Evolutionary conservation across 2,888 invertebrate genomes (phyloP).

Genomic region (Drosophila anomalata): DNA sequence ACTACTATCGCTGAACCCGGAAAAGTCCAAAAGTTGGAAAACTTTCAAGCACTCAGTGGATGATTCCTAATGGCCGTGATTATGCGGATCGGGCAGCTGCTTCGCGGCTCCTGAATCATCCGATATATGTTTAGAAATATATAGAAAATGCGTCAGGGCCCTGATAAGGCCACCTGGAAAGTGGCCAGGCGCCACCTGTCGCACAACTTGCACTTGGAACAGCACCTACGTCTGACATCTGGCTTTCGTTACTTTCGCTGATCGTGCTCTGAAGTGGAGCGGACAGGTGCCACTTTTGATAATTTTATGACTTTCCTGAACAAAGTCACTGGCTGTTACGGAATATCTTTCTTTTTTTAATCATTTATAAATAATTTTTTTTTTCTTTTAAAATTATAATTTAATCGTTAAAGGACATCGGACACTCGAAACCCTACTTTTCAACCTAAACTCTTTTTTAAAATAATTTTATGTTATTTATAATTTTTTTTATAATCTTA

Average conservation of each 20-base stretch:
- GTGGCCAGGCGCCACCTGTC: neutral
- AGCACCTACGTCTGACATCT: neutral
- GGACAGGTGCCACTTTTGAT: neutral
- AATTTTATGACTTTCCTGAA: neutral
- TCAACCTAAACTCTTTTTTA: no score
- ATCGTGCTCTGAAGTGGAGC: neutral
- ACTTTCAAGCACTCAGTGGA: neutral
- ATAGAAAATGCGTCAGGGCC: neutral
- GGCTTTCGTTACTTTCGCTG: neutral
- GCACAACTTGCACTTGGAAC: neutral
- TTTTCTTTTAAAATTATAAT: no score
- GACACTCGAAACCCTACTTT: no score
- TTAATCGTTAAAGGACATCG: no score
- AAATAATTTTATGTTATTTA: no score
- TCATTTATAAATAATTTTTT: no score
- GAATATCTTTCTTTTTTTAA: neutral
- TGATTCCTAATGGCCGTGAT: neutral
- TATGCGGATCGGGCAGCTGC: conserved; percentile 1
- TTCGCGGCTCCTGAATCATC: conserved; percentile 14
- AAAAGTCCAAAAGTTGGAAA: neutral
- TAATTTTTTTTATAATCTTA: no score
- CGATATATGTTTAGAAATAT: neutral
- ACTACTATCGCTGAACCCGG: neutral
- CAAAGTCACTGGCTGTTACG: neutral
- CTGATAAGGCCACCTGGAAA: neutral